These are phyloP conservation scores for Autographa gamma DNA, from an alignment of 2,888 invertebrate species.

Conservation along the genomic window DNA sequence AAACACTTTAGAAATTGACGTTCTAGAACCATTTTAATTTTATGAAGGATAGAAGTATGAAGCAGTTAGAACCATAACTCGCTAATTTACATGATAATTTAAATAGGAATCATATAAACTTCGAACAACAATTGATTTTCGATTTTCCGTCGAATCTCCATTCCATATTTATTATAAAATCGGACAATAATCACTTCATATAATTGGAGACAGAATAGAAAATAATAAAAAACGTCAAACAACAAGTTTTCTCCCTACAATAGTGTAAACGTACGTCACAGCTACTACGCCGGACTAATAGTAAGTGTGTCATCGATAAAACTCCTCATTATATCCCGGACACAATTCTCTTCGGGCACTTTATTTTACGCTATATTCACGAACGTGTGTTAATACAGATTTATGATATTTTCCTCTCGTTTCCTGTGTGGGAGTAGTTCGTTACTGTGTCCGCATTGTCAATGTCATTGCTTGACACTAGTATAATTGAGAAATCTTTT, in stretches of 20 bases:
- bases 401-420: constrained; percentile 42
- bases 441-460: constrained; percentile 43
- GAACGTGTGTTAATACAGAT: constrained; percentile 32
- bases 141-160: no score
- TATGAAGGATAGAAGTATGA: no score
- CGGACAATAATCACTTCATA: no score
- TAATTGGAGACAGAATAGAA: background rate
- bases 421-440: constrained; percentile 28
- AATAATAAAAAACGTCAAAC: background rate
- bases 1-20: no score
- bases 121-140: no score
- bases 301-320: constrained; percentile 7
- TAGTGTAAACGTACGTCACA: background rate
- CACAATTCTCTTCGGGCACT: background rate
- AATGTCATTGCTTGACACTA: constrained; percentile 45
- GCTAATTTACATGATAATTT: no score
- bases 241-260: background rate
- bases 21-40: no score
- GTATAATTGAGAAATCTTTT: constrained; percentile 47
- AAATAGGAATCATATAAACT: no score
- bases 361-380: constrained; percentile 12
- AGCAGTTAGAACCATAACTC: no score
- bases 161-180: no score
- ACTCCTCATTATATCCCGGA: constrained; percentile 2
- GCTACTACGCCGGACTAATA: background rate